A percentile compares a stretch with the other conserved stretches of the same genome.
Conservation (phyloP, 2,113 vertebrate genomes). For the Notechis scutatus region DNA sequence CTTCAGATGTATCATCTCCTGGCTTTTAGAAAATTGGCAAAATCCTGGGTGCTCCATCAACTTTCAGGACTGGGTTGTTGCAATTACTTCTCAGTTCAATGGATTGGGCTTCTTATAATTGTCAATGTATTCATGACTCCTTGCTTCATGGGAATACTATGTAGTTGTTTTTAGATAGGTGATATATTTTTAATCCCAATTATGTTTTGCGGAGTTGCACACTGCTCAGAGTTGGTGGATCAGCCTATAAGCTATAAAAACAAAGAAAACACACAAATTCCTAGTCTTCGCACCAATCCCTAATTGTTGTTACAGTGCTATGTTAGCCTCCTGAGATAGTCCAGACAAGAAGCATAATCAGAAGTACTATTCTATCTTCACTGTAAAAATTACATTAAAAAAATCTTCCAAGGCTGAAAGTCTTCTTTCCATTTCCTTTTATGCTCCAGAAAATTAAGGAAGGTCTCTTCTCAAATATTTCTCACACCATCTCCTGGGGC, state of each 20-base stretch:
- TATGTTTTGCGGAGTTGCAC: background rate
- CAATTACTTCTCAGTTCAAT: background rate
- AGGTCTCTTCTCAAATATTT: background rate
- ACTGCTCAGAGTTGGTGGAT: background rate
- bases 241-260: background rate
- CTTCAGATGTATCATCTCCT: background rate
- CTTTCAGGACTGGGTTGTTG: background rate
- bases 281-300: background rate
- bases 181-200: background rate
- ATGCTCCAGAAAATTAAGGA: background rate
- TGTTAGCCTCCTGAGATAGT: background rate
- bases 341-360: background rate
- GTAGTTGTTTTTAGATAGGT: background rate
- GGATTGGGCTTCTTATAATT: background rate
- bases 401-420: background rate
- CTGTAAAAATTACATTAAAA: background rate
- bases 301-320: background rate
- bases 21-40: background rate
- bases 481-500: background rate
- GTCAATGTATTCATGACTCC: background rate
- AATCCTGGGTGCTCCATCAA: background rate
- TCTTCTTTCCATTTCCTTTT: background rate
- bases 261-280: background rate
- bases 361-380: background rate
- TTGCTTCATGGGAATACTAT: background rate